phyloP scores from a whole-genome alignment of 2,113 vertebrate species.

The Fulica atra region DNA sequence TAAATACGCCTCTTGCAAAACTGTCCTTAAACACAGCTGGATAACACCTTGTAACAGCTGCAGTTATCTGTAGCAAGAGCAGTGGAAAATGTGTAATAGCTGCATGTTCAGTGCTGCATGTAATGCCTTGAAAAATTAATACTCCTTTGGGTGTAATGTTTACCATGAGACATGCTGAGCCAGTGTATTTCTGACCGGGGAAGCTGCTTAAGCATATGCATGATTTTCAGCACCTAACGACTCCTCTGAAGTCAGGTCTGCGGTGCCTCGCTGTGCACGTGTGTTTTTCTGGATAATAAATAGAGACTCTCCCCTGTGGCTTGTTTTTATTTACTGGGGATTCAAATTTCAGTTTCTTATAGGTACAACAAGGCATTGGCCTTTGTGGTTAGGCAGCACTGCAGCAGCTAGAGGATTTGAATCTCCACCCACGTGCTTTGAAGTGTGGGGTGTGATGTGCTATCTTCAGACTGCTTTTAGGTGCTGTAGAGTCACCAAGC shows the following conservation, averaged over 20 bases:
- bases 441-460: neutral
- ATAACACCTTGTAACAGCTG: neutral
- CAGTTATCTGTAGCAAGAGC: neutral
- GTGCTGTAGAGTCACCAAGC: neutral
- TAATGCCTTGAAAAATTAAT: neutral
- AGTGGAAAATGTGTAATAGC: neutral
- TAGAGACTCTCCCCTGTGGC: neutral
- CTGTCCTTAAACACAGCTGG: neutral
- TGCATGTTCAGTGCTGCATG: neutral
- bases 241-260: neutral
- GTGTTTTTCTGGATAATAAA: neutral
- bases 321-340: neutral
- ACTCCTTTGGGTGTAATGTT: neutral
- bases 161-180: neutral
- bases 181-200: neutral
- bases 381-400: neutral
- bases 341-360: neutral
- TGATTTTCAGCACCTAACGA: neutral
- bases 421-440: neutral
- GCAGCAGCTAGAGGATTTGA: neutral
- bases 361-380: neutral
- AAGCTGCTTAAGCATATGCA: neutral
- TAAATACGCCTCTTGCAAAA: neutral
- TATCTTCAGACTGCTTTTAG: neutral
- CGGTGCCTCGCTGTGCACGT: neutral